Percentiles rank a stretch among this genome's conserved stretches.
Evolutionary conservation across 1,140 invertebrate species (phyloP).

Genomic region (Artemia franciscana): DNA sequence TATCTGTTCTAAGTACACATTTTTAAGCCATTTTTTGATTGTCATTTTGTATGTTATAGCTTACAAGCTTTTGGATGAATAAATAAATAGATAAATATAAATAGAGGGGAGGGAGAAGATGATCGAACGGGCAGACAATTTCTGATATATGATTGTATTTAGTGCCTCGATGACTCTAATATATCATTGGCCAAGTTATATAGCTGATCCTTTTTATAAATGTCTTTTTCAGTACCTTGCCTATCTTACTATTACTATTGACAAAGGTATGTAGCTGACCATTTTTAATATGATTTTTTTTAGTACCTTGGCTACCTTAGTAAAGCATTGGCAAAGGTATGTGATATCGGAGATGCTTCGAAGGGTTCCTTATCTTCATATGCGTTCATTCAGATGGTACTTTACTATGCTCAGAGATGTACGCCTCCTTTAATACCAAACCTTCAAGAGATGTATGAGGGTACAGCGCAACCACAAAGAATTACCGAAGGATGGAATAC

Average conservation of each 20-base stretch:
- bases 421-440: conserved; percentile 33
- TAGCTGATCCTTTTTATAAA: too few relatives aligned
- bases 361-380: conserved; percentile 35
- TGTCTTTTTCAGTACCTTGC: too few relatives aligned
- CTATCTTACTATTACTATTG: background rate
- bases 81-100: too few relatives aligned
- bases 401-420: conserved; percentile 33
- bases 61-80: too few relatives aligned
- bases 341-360: conserved; percentile 36
- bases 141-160: too few relatives aligned
- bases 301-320: conserved; percentile 29
- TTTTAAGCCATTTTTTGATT: too few relatives aligned
- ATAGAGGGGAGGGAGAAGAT: too few relatives aligned
- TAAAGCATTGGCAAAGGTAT: conserved; percentile 33
- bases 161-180: too few relatives aligned
- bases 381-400: conserved; percentile 33
- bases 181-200: too few relatives aligned
- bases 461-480: conserved; percentile 10
- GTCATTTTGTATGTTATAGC: too few relatives aligned
- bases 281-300: conserved; percentile 7
- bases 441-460: conserved; percentile 27
- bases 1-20: too few relatives aligned
- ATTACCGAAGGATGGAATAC: conserved; percentile 26
- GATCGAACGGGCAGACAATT: too few relatives aligned
- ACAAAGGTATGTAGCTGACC: conserved; percentile 2